Evolutionary conservation across 2,888 invertebrate genomes (phyloP), one percentile per base, ranked within the genome.

Genomic region (Acanthosepion pharaonis): DNA sequence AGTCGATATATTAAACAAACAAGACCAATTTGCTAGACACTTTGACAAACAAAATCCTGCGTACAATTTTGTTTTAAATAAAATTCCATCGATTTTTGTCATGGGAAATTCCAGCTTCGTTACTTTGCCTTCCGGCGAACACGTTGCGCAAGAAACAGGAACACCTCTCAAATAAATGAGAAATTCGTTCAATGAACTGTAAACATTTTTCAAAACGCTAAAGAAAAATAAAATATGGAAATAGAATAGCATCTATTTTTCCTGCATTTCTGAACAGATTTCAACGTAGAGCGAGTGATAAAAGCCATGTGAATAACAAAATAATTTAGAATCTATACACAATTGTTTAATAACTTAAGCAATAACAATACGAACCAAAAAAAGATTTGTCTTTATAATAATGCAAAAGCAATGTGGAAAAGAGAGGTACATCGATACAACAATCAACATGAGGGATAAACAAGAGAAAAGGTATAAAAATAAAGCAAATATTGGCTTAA

Each of bases 11-110:
- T 78, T 78, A n/a, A 78, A 78, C 78, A 78, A n/a, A 78, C 78
- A 78, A 15, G 78, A n/a, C 11, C n/a, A n/a, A n/a, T 78, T 78
- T n/a, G n/a, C 78, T 78, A n/a, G 78, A n/a, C 78, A 78, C 78
- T n/a, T n/a, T 78, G 78, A 78, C 78, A n/a, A 78, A 78, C 78
- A 78, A 78, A 78, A 78, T 78, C n/a, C 33, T n/a, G 78, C 78
- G n/a, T 78, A 11, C 11, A n/a, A 11, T n/a, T 78, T 78, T 78
- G 78, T 78, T 78, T 78, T 33, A 78, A 78, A 78, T n/a, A 78
- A 33, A 33, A n/a, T 78, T n/a, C n/a, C 33, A 78, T 78, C 78
- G 78, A 78, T 78, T 78, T 78, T 33, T 78, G n/a, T 78, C 78
- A n/a, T 15, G n/a, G 78, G 78, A 78, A 78, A 78, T 78, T 78